Percentiles rank a stretch among this genome's conserved stretches.
These are phyloP conservation scores for Synanceia verrucosa DNA, from an alignment of 2,797 vertebrate genomes.

Conservation along the genomic window DNA sequence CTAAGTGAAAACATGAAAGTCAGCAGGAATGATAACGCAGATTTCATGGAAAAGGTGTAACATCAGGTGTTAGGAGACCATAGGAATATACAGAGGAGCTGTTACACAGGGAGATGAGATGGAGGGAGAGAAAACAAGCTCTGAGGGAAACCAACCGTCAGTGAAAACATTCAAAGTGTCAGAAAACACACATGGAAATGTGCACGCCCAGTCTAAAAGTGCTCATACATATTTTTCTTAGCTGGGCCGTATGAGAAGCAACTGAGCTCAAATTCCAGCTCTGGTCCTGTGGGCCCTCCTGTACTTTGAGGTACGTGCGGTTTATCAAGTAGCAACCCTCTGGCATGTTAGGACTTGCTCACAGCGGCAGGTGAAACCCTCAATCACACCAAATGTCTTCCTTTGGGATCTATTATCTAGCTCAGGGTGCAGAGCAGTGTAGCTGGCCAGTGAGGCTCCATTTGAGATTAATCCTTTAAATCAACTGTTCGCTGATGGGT, in stretches of 20 bases:
- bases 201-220: constrained; percentile 40
- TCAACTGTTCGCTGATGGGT: constrained; percentile 62
- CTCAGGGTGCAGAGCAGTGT: constrained; percentile 1
- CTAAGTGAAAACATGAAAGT: constrained; percentile 16
- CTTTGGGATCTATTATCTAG: constrained; percentile 43
- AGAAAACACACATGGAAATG: constrained; percentile 53
- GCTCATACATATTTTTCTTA: constrained; percentile 65
- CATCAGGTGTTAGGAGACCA: constrained; percentile 33
- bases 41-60: constrained; percentile 41
- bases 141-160: constrained; percentile 46
- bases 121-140: constrained; percentile 57
- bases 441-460: constrained; percentile 33
- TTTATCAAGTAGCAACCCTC: constrained; percentile 44
- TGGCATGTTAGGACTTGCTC: constrained; percentile 28
- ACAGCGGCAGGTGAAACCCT: constrained; percentile 48
- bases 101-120: constrained; percentile 22
- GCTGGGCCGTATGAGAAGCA: constrained; percentile 29
- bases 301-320: constrained; percentile 59
- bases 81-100: constrained; percentile 19
- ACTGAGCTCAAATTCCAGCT: constrained; percentile 61
- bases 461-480: constrained; percentile 77
- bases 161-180: constrained; percentile 61
- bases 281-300: constrained; percentile 27
- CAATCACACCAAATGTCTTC: constrained; percentile 30
- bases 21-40: constrained; percentile 23